phyloP scores from a whole-genome alignment of 2,888 invertebrate genomes.

The Pandemis cinnamomeana region DNA sequence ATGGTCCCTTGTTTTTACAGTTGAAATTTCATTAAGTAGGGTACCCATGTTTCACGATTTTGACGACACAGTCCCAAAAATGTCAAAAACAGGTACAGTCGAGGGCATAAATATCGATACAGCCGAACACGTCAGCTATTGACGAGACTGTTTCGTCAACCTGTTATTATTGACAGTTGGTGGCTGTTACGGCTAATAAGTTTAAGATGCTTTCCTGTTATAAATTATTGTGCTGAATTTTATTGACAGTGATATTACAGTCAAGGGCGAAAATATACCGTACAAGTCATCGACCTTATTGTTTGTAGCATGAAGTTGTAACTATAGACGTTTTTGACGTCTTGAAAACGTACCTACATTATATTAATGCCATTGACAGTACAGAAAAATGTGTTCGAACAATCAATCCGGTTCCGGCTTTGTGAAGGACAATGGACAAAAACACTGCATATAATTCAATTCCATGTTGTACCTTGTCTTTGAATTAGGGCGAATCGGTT shows the following conservation, averaged over 20 bases:
- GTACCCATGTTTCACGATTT: not conserved
- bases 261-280: too few relatives aligned
- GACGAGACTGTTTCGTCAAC: conserved; percentile 16
- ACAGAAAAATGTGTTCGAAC: not conserved
- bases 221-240: not conserved
- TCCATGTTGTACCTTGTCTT: not conserved
- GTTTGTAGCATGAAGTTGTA: too few relatives aligned
- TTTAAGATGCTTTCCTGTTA: not conserved
- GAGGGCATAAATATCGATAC: not conserved
- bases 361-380: not conserved
- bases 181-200: not conserved
- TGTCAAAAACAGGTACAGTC: too few relatives aligned
- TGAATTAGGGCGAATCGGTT: not conserved
- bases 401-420: not conserved
- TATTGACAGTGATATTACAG: not conserved
- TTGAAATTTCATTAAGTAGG: not conserved
- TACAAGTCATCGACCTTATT: too few relatives aligned
- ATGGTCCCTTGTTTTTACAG: too few relatives aligned
- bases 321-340: too few relatives aligned
- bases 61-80: not conserved
- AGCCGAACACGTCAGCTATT: not conserved
- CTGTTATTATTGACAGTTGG: not conserved
- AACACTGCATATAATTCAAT: not conserved
- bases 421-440: not conserved
- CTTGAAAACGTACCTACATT: too few relatives aligned